A percentile compares a stretch with the other conserved stretches of the same genome.
phyloP scores from a whole-genome alignment of 2,113 vertebrate species.

The Tupaia tana region DNA sequence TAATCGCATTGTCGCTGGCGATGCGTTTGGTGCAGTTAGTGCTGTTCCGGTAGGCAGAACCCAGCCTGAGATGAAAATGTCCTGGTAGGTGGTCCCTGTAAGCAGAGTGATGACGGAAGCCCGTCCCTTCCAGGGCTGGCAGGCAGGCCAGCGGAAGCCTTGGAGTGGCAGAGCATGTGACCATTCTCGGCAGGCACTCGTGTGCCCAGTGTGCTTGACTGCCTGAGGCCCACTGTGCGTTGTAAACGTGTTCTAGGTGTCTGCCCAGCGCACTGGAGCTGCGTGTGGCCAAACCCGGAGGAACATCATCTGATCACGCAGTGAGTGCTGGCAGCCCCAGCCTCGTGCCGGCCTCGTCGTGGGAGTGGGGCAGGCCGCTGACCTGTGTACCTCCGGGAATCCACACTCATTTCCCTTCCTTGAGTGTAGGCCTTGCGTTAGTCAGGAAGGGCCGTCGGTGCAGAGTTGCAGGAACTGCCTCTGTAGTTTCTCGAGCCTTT shows the following conservation, averaged over 20 bases:
- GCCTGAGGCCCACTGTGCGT: not conserved
- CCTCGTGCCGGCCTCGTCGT: not conserved
- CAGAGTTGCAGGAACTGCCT: constrained; percentile 53
- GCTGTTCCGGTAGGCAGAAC: not conserved
- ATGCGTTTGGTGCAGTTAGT: not conserved
- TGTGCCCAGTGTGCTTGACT: not conserved
- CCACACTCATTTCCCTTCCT: constrained; percentile 37
- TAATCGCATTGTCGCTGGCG: not conserved
- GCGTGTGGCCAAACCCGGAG: not conserved
- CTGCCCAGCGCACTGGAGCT: not conserved
- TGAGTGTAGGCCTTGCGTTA: not conserved
- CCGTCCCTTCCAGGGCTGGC: not conserved
- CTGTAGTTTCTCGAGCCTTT: constrained; percentile 43
- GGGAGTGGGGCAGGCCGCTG: not conserved
- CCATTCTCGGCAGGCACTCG: not conserved
- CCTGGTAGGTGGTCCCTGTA: not conserved
- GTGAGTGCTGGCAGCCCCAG: not conserved
- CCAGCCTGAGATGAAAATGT: not conserved
- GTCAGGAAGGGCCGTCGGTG: constrained; percentile 65
- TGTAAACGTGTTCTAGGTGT: not conserved
- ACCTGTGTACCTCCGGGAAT: constrained; percentile 52
- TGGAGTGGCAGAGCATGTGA: not conserved
- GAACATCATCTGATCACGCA: not conserved
- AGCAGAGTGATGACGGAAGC: not conserved
- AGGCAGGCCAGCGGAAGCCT: not conserved